Evolutionary conservation across 2,888 invertebrate genomes (phyloP).

Genomic region (Erebia ligea): DNA sequence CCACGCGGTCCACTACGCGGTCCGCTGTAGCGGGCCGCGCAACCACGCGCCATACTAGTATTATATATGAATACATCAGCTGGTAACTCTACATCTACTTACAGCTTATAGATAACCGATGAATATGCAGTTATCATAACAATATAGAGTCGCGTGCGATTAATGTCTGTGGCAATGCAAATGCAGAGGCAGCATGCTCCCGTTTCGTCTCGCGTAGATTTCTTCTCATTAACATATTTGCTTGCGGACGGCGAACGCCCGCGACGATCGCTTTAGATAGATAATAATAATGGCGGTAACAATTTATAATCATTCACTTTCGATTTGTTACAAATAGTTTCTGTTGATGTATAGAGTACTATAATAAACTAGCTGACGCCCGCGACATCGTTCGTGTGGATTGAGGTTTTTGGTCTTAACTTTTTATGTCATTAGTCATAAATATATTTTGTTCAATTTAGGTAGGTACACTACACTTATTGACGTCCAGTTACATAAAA

Average conservation of each 20-base stretch:
- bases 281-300: slow-evolving; percentile 7
- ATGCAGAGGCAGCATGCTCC: slow-evolving; percentile 29
- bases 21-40: no score
- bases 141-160: slow-evolving; percentile 37
- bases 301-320: slow-evolving; percentile 10
- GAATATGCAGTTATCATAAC: slow-evolving; percentile 18
- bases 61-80: no score
- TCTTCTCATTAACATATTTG: slow-evolving; percentile 42
- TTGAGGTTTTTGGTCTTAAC: no score
- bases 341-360: no score
- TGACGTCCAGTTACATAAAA: no score
- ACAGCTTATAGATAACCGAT: neutral
- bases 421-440: no score
- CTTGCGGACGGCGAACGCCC: neutral
- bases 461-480: no score
- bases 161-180: slow-evolving; percentile 32
- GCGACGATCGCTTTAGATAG: neutral
- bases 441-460: no score
- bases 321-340: neutral
- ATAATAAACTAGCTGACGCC: no score
- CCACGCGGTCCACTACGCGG: no score
- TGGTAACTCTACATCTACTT: neutral
- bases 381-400: no score
- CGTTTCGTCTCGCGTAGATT: slow-evolving; percentile 39
- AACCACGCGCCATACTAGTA: no score